Evolutionary conservation across 2,113 vertebrate species (phyloP).

Genomic region (Blennius ocellaris): DNA sequence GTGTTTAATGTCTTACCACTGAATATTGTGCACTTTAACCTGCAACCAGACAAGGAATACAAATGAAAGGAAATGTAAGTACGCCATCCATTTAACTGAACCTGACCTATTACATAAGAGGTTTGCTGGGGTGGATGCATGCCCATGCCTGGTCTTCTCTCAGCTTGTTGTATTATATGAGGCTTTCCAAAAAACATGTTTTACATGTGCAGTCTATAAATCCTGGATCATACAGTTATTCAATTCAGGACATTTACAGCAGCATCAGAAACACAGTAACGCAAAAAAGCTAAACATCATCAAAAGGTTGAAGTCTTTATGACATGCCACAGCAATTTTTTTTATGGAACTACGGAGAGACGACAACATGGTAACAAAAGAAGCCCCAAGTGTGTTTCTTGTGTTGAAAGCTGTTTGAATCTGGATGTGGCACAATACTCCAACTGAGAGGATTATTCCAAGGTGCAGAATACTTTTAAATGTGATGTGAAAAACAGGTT

Average conservation of each 20-base stretch:
- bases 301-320: conserved; percentile 39
- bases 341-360: conserved; percentile 17
- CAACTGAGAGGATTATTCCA: conserved; percentile 53
- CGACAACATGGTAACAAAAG: conserved; percentile 43
- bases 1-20: not conserved
- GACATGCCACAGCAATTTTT: conserved; percentile 32
- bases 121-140: conserved; percentile 1
- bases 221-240: conserved; percentile 4
- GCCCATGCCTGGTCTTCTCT: not conserved
- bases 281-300: conserved; percentile 23
- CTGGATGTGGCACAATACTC: conserved; percentile 33
- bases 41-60: not conserved
- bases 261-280: conserved; percentile 4
- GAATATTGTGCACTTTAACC: not conserved
- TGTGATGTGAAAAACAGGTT: conserved; percentile 3
- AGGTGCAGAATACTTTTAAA: conserved; percentile 44
- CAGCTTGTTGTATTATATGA: not conserved
- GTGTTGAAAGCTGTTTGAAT: conserved; percentile 61
- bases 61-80: conserved; percentile 7
- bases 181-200: conserved; percentile 9
- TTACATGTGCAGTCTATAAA: conserved; percentile 26
- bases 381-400: conserved; percentile 9
- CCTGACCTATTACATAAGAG: not conserved
- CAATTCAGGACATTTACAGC: conserved; percentile 7
- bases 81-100: conserved; percentile 1